Percentiles rank a stretch among this genome's conserved stretches.
Conservation (phyloP, 2,888 invertebrate genomes). For the Campoletis raptor region DNA sequence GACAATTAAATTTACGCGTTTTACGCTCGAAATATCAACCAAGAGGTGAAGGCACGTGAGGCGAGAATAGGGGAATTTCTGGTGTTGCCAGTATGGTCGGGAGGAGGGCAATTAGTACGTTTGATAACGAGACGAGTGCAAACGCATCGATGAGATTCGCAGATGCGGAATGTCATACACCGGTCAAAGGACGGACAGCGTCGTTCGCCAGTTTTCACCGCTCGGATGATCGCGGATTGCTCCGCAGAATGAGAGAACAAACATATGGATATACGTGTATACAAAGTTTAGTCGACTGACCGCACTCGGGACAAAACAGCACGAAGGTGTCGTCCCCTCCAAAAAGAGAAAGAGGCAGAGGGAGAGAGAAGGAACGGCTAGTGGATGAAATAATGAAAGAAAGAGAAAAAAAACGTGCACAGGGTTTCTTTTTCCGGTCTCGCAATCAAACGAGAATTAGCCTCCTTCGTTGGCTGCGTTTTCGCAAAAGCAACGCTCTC, state of each 20-base stretch:
- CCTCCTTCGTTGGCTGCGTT: slow-evolving; percentile 51
- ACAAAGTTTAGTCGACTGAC: slow-evolving; percentile 35
- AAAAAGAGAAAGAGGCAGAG: slow-evolving; percentile 18
- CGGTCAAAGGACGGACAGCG: slow-evolving; percentile 64
- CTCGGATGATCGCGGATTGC: slow-evolving; percentile 49
- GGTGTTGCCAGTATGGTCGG: slow-evolving; percentile 16
- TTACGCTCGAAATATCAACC: slow-evolving; percentile 30
- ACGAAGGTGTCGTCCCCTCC: slow-evolving; percentile 43
- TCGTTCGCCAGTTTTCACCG: slow-evolving; percentile 61
- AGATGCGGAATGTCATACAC: slow-evolving; percentile 66
- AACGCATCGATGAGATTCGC: slow-evolving; percentile 64
- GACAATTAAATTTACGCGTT: slow-evolving; percentile 44
- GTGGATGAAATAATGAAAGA: slow-evolving; percentile 30
- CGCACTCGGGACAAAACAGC: slow-evolving; percentile 64
- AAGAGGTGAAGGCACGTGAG: background rate
- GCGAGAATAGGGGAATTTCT: slow-evolving; percentile 14
- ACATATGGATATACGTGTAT: slow-evolving; percentile 53
- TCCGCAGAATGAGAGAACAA: slow-evolving; percentile 44
- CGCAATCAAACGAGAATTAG: slow-evolving; percentile 68
- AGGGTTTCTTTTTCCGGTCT: slow-evolving; percentile 42
- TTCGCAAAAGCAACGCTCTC: slow-evolving; percentile 55
- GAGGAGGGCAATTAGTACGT: slow-evolving; percentile 63
- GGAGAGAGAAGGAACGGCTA: slow-evolving; percentile 20
- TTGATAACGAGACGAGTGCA: slow-evolving; percentile 50
- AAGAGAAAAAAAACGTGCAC: slow-evolving; percentile 27